Conservation (phyloP, 2,113 vertebrate species). For the Caranx melampygus region DNA sequence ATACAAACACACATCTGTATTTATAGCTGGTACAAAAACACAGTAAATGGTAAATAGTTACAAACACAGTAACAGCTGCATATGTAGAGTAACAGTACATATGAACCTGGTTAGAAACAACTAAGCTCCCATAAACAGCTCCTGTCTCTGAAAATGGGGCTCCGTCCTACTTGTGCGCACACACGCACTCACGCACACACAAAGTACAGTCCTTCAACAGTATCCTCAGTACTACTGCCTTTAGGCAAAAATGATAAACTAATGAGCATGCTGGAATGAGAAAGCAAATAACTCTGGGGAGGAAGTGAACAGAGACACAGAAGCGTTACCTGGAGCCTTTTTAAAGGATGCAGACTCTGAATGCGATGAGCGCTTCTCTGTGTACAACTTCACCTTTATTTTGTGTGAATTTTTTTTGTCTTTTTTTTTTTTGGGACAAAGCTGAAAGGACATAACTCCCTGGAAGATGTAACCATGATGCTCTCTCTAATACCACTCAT, state of each 20-base stretch:
- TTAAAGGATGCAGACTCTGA: conserved; percentile 47
- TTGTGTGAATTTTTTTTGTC: conserved; percentile 48
- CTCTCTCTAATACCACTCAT: conserved; percentile 69
- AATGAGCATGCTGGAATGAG: conserved; percentile 66
- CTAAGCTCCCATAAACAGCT: conserved; percentile 42
- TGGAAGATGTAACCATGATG: conserved; percentile 53
- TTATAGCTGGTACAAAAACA: conserved; percentile 63
- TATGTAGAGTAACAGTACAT: conserved; percentile 55
- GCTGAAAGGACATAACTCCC: conserved; percentile 43
- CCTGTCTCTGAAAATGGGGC: conserved; percentile 59
- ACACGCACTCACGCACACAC: conserved; percentile 34
- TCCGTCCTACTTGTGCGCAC: conserved; percentile 58
- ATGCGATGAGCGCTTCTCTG: conserved; percentile 51
- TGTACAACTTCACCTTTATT: conserved; percentile 44
- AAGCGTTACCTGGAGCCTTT: conserved; percentile 53
- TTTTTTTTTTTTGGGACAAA: conserved; percentile 47
- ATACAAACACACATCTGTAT: conserved; percentile 44
- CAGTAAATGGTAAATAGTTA: conserved; percentile 37
- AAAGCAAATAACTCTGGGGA: conserved; percentile 56
- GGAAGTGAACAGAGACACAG: conserved; percentile 53
- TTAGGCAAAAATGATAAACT: conserved; percentile 60
- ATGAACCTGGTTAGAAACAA: conserved; percentile 45
- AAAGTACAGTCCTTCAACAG: conserved; percentile 42
- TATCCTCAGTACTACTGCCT: conserved; percentile 57
- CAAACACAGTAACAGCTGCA: conserved; percentile 35